Conservation (phyloP, 2,113 vertebrate species). For the Arothron firmamentum region DNA sequence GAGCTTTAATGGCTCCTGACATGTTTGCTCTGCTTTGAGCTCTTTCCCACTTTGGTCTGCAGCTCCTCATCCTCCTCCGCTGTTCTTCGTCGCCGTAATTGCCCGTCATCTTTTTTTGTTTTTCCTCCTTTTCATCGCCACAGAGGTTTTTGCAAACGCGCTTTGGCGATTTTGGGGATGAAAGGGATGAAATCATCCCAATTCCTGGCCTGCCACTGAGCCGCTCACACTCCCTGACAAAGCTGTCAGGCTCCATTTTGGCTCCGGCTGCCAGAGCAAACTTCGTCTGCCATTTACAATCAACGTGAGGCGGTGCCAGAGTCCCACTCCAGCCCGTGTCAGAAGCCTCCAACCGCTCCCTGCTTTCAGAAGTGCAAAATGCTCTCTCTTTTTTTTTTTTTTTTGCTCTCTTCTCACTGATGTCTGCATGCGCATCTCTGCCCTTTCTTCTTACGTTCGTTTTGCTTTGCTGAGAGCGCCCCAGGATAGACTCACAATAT, state of each 20-base stretch:
- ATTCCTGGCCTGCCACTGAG: conserved; percentile 75
- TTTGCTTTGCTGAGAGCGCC: conserved; percentile 13
- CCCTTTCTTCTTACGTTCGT: conserved; percentile 8
- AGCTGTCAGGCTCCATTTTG: conserved; percentile 79
- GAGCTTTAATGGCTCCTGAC: conserved; percentile 62
- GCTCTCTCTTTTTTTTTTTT: conserved; percentile 14
- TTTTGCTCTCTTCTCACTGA: conserved; percentile 18
- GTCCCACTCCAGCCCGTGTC: conserved; percentile 60
- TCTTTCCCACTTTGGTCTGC: conserved; percentile 48
- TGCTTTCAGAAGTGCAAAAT: conserved; percentile 38
- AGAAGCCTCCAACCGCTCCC: conserved; percentile 46
- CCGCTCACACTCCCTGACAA: conserved; percentile 79
- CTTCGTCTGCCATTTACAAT: conserved; percentile 76
- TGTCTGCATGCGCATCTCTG: conserved; percentile 15
- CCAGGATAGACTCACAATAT: conserved; percentile 1
- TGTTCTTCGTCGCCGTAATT: not conserved
- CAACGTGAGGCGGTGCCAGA: conserved; percentile 50
- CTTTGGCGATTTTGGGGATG: conserved; percentile 72
- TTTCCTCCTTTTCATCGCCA: conserved; percentile 40
- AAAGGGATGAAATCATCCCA: conserved; percentile 74
- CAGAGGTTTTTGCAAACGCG: conserved; percentile 58
- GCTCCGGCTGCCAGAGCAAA: conserved; percentile 70
- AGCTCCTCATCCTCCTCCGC: conserved; percentile 25
- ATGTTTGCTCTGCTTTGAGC: conserved; percentile 60
- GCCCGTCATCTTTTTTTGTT: conserved; percentile 21